Base-by-base conservation (phyloP, 2,113 vertebrate genomes). In the Equus przewalskii region DNA sequence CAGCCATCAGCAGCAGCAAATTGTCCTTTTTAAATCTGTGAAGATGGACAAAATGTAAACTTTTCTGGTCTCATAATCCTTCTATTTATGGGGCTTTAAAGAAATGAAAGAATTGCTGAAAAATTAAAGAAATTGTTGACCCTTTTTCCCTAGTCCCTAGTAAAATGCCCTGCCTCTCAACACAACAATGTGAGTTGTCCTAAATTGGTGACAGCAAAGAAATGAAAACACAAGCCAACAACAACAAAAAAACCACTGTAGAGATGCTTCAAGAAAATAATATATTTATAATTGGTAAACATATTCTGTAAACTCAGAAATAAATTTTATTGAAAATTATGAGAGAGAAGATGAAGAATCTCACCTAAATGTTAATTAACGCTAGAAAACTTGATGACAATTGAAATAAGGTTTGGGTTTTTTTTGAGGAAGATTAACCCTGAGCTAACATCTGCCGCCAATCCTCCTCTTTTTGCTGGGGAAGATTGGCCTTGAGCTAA, bases 231-330 rank as follows among this genome's bases (percentile, higher is more conserved):
- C 1, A 64, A 62, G 36, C 9, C 83, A 89, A 11, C 19, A 54
- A 41, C 3, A 89, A 46, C 13, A 95, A 58, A 65, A 51, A 14
- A 44, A 85, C 58, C 30, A n/a, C 5, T 51, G 19, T 14, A 54
- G 7, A 85, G 24, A 44, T n/a, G 24, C 19, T 70, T 76, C 24
- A 36, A 85, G 46, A 69, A 90, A 88, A 65, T 62, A 19, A 73
- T 49, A 22, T 7, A 79, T 49, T 33, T 89, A 46, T 58, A 78
- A 58, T 49, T 67, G 22, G 19, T n/a, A 70, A 72, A n/a, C 3
- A 56, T 82, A 58, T 33, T 60, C 58, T 79, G 5, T 56, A 82
- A 80, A 90, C 9, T 49, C n/a, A 91, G 18, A 75, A 87, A 76
- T 12, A 60, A 80, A 41, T 65, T 79, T 72, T 54, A 67, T 30